These are phyloP conservation scores for Acanthopleura granulata DNA, from an alignment of 2,888 invertebrate genomes.

Conservation along the genomic window DNA sequence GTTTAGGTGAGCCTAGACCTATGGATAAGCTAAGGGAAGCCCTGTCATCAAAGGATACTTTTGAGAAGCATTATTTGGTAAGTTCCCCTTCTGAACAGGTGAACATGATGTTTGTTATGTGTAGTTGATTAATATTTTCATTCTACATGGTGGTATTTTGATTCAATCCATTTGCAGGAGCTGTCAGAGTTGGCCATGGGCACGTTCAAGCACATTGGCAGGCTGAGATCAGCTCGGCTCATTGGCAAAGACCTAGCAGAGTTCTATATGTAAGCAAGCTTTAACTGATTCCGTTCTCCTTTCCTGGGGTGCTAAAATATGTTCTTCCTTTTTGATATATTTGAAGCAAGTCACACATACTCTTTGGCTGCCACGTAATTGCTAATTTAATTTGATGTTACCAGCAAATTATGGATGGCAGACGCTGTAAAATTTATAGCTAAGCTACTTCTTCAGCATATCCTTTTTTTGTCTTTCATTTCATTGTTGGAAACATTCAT, in stretches of 20 bases:
- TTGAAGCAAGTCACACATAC: too few species aligned
- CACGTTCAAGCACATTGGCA: constrained; percentile 93
- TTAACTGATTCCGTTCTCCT: background rate
- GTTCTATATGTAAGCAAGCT: constrained; percentile 83
- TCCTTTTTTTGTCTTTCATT: too few species aligned
- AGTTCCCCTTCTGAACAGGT: constrained; percentile 33
- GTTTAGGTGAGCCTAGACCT: constrained; percentile 71
- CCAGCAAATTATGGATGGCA: too few species aligned
- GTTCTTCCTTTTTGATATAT: background rate
- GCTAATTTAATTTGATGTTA: too few species aligned
- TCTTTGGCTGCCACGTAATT: too few species aligned
- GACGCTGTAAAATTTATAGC: too few species aligned
- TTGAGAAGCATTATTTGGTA: constrained; percentile 89
- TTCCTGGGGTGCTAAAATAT: background rate
- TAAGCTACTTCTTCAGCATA: too few species aligned
- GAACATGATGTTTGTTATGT: too few species aligned
- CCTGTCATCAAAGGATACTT: constrained; percentile 88
- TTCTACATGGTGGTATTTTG: too few species aligned
- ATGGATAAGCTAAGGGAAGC: constrained; percentile 91
- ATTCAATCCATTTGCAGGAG: constrained; percentile 74
- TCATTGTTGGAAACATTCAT: too few species aligned
- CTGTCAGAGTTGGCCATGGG: constrained; percentile 95
- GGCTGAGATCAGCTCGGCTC: constrained; percentile 85
- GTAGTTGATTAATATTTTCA: too few species aligned
- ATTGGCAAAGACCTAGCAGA: constrained; percentile 91